Evolutionary conservation across 1,140 invertebrate genomes (phyloP), one percentile per base, ranked within the genome.

Genomic region (Chironomus tepperi): DNA sequence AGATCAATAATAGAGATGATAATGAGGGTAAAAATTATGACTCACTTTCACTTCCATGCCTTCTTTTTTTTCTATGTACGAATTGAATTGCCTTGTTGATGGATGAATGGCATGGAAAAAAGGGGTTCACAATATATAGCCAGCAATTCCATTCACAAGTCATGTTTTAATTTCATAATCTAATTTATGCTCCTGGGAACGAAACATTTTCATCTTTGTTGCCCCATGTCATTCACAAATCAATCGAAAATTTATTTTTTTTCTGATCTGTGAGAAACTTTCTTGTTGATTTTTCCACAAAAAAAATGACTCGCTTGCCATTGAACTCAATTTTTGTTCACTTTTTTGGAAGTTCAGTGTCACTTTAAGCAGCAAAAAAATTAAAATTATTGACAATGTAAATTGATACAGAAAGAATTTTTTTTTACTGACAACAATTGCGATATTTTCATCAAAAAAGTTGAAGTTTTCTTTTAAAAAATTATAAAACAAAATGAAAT

Each of bases 1-100:
- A 67, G 18, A 70, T 19, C 65, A 70, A 19, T 21, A 16, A 10
- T 57, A 18, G 64, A 67, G 65, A 19, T 21, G 16, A 70, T 70
- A 70, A 70, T 70, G 19, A 70, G 65, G 65, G 65, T 70, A 70
- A 70, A 57, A 70, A 70, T 70, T 70, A 70, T 70, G 65, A 70
- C 47, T 70, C 65, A 70, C 65, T 70, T 70, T 70, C 65, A 18
- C 65, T 70, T 18, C 3, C n/a, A n/a, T 34, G 24, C 12, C n/a
- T 5, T 47, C 7, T 47, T 10, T 47, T 15, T 47, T 47, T 15
- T 57, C 47, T n/a, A 57, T 57, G 47, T 12, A 57, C 24, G 24
- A 57, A 47, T 47, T 47, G 43, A 57, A n/a, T n/a, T 12, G 47
- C 47, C 47, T 5, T 57, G n/a, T 57, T 57, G 47, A 57, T 15